Evolutionary conservation across 2,888 invertebrate species (phyloP), one percentile per base, ranked within the genome.

Genomic region (Cacoxenus indagator): DNA sequence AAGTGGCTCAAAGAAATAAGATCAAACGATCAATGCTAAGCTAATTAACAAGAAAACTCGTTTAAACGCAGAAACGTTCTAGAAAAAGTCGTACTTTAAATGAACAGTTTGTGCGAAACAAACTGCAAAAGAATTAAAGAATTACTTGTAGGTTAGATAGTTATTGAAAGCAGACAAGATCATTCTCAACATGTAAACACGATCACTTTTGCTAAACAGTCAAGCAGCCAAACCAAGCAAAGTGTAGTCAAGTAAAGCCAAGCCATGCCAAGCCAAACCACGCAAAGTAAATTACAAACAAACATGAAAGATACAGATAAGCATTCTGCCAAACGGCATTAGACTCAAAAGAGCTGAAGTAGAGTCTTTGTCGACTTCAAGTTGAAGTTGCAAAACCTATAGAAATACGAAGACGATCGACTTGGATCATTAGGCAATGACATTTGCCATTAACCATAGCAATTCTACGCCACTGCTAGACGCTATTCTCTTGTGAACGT

Each of bases 261-360:
- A n/a, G n/a, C n/a, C n/a, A n/a, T 43, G 61, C 54, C 31, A 67
- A 67, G 37, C 14, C 51, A 46, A 61, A 46, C 61, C 24, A 67
- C 45, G 51, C 64, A 75, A 78, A 77, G 73, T 76, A 79, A 79
- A 80, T 80, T 81, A 80, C 81, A 79, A 79, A 79, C 76, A 79
- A 80, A 81, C 81, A 80, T 81, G 77, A 81, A 78, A 80, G 79
- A 79, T 81, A 78, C 78, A 79, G 78, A 79, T 79, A 79, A 79
- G 78, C 78, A 79, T 79, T n/a, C n/a, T 51, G 81, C 80, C 79
- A 79, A 79, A 78, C 76, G 74, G 78, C 76, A 79, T 79, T 76
- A 78, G 75, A 73, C 74, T 76, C 79, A 73, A 67, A 29, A 51
- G 31, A 17, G n/a, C n/a, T n/a, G n/a, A n/a, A n/a, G n/a, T n/a